Base-by-base conservation (phyloP, 1,140 invertebrate species). In the Listronotus oregonensis region DNA sequence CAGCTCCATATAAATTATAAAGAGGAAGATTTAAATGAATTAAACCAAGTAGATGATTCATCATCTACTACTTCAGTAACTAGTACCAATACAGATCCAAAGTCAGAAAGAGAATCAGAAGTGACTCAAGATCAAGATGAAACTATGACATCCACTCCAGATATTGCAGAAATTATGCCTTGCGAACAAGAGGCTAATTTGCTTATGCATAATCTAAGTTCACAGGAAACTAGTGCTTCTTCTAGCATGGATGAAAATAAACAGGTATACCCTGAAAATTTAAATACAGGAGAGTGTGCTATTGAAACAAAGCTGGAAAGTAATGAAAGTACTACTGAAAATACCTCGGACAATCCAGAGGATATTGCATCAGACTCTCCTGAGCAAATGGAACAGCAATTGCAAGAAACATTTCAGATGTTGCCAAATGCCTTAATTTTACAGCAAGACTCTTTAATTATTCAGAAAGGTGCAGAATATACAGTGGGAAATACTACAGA, bases 401-500 rank as follows among this genome's bases (percentile, higher is more conserved):
- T 57, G 37, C 17, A 65, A 47, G 56, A 73, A 17, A 59, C 69
- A 11, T 77, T 75, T 66, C 68, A 68, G 18, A 73, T 75, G 40
- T 55, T 79, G 52, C 78, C 78, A 1, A 79, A 76, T 60, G 72
- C 75, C 6, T 51, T 79, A 39, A 79, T 78, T 55, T 57, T 79
- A 12, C 78, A 78, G 42, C 75, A 79, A 51, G 75, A 78, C 54
- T 75, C 77, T 2, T 71, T 75, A 15, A 64, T 72, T 39, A 43
- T 77, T 15, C 66, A 74, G 11, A 78, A 78, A 57, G 31, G 58
- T 2, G 43, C 64, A 32, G 70, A 71, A 40, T 58, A 32, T 39
- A 47, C 56, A 5, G 69, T 68, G 21, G 66, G 60, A 0, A 60
- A 56, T 47, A 70, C 58, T 21, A 69, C 51, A n/a, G 71, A 66